phyloP scores from a whole-genome alignment of 1,140 invertebrate species.

The Sycophaga agraensis region DNA sequence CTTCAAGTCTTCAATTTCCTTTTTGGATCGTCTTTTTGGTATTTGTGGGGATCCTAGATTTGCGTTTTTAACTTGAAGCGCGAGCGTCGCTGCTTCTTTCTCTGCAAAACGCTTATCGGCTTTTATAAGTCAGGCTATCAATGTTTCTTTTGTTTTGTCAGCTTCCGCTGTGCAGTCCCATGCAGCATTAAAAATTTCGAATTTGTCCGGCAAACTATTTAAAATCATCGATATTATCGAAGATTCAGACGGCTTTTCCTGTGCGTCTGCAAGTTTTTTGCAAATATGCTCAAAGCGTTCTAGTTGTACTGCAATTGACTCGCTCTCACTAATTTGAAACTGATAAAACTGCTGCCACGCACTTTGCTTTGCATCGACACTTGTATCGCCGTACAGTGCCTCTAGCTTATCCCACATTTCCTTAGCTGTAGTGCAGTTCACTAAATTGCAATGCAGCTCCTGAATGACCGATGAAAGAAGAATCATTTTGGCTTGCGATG shows the following conservation, averaged over 20 bases:
- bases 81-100: background rate
- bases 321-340: conserved; percentile 7
- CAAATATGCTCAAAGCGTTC: conserved; percentile 15
- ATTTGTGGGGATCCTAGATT: no score
- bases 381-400: background rate
- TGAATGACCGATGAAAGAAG: no score
- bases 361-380: conserved; percentile 10
- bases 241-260: conserved; percentile 5
- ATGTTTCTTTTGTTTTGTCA: background rate
- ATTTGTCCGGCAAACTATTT: no score
- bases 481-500: no score
- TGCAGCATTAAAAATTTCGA: background rate
- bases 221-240: conserved; percentile 2
- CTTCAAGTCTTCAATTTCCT: no score
- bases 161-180: background rate
- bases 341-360: conserved; percentile 13
- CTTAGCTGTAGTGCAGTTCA: background rate
- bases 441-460: no score
- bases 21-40: no score
- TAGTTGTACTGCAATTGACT: background rate
- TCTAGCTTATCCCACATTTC: conserved; percentile 14
- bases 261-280: conserved; percentile 14
- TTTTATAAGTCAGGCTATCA: background rate
- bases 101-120: no score
- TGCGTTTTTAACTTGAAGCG: background rate